phyloP scores from a whole-genome alignment of 2,113 vertebrate genomes.

The Equus quagga region DNA sequence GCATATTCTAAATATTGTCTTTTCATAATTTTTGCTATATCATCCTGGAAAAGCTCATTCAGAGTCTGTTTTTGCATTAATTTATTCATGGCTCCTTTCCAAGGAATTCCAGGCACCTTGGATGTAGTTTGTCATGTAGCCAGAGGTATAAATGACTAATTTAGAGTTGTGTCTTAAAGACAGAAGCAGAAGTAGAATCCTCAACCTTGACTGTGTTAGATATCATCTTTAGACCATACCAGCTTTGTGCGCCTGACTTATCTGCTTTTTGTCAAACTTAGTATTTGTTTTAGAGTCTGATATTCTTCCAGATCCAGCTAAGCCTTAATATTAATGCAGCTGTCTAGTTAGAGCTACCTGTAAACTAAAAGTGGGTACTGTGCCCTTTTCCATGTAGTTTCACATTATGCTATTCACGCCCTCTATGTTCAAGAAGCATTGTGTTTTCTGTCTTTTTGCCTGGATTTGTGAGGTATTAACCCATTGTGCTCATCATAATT shows the following conservation, averaged over 20 bases:
- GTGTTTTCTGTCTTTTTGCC: background rate
- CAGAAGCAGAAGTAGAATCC: constrained; percentile 26
- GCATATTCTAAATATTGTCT: constrained; percentile 41
- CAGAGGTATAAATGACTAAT: constrained; percentile 59
- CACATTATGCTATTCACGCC: background rate
- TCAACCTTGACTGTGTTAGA: background rate
- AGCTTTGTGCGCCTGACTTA: background rate
- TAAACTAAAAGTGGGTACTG: background rate
- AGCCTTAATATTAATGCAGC: constrained; percentile 51
- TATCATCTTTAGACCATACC: constrained; percentile 6
- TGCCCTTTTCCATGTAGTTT: background rate
- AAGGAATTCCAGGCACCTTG: constrained; percentile 48
- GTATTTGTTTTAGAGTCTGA: constrained; percentile 52
- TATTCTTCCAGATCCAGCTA: background rate
- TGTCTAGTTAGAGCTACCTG: background rate
- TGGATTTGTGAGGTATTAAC: background rate
- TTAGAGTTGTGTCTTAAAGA: constrained; percentile 49
- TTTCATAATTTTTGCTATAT: constrained; percentile 61
- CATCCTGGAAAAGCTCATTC: constrained; percentile 59
- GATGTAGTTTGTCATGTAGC: constrained; percentile 50
- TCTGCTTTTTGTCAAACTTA: constrained; percentile 42
- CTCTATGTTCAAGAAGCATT: background rate
- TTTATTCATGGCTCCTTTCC: constrained; percentile 60
- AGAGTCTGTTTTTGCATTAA: constrained; percentile 52
- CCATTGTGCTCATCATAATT: background rate